Conservation (phyloP, 2,797 vertebrate species). For the Cyclopterus lumpus region DNA sequence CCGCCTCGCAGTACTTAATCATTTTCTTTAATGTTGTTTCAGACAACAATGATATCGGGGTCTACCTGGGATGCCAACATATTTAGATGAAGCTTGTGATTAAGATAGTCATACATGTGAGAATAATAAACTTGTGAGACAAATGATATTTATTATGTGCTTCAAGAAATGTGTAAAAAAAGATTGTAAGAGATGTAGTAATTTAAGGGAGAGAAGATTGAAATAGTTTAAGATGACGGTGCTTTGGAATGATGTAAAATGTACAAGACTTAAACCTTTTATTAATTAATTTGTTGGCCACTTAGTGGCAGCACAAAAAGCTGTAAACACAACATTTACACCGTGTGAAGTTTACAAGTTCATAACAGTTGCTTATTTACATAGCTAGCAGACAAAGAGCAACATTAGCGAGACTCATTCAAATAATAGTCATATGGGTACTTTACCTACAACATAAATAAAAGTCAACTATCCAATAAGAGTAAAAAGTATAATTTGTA, state of each 20-base stretch:
- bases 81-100: slow-evolving; percentile 1
- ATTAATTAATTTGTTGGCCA: background rate
- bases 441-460: background rate
- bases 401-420: background rate
- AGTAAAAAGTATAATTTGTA: background rate
- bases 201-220: background rate
- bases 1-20: background rate
- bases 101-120: background rate
- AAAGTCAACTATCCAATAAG: background rate
- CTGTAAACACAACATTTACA: background rate
- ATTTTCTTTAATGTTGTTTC: background rate
- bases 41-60: background rate
- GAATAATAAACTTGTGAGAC: background rate
- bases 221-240: background rate
- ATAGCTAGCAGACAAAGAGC: background rate
- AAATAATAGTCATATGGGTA: background rate
- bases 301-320: background rate
- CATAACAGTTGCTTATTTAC: background rate
- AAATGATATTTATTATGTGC: background rate
- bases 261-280: background rate
- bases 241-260: background rate
- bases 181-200: background rate
- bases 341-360: background rate
- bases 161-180: background rate
- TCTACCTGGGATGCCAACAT: background rate